Conservation (phyloP, 2,113 vertebrate species). For the Callospermophilus lateralis region DNA sequence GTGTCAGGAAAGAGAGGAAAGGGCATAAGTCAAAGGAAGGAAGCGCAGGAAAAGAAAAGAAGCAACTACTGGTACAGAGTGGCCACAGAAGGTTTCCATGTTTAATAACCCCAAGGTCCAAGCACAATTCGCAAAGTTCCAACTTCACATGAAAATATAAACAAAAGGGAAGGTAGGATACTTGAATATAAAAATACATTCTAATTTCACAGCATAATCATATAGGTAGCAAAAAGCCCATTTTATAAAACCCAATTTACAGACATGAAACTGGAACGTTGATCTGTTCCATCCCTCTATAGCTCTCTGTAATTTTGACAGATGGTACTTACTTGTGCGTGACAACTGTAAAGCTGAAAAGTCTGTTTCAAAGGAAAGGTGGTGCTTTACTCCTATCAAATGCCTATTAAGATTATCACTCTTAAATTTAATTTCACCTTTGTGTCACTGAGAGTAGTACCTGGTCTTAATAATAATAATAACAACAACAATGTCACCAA, state of each 20-base stretch:
- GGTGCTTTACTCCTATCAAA: not conserved
- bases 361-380: not conserved
- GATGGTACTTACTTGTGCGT: not conserved
- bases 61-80: rapidly evolving
- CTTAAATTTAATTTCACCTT: not conserved
- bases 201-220: not conserved
- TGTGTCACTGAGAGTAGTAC: not conserved
- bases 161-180: not conserved
- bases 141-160: not conserved
- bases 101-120: no score
- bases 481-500: no score
- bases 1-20: not conserved
- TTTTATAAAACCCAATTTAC: not conserved
- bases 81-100: rapidly evolving
- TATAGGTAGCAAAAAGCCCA: not conserved
- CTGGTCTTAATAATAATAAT: no score
- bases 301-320: not conserved
- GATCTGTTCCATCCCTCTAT: not conserved
- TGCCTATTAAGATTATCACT: not conserved
- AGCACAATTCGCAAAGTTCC: not conserved
- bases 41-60: not conserved
- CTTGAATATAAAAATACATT: not conserved
- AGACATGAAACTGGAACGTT: not conserved
- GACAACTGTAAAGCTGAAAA: not conserved
- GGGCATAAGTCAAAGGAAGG: not conserved